These are phyloP conservation scores for Seladonia tumulorum DNA, from an alignment of 2,888 invertebrate species.

Conservation along the genomic window DNA sequence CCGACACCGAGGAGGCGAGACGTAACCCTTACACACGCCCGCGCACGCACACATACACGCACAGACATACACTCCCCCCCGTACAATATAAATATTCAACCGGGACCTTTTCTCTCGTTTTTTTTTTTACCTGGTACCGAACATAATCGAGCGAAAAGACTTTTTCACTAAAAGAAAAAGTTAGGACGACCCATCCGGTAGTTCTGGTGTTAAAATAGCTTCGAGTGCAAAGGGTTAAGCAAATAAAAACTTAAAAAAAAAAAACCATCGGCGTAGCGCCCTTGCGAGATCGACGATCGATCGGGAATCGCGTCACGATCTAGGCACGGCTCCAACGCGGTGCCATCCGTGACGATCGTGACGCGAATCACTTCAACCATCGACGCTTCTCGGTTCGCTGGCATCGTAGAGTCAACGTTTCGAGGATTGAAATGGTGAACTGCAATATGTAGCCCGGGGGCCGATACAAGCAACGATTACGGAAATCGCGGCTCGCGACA, in stretches of 20 bases:
- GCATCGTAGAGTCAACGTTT: not conserved
- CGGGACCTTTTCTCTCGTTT: too few species aligned
- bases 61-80: too few species aligned
- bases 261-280: not conserved
- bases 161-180: too few species aligned
- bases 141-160: too few species aligned
- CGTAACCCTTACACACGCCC: too few species aligned
- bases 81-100: too few species aligned
- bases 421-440: not conserved
- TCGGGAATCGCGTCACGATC: conserved; percentile 51
- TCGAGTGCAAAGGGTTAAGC: too few species aligned
- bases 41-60: too few species aligned
- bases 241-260: too few species aligned
- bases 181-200: too few species aligned
- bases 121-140: too few species aligned
- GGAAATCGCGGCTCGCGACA: not conserved
- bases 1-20: not conserved
- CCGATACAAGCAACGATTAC: not conserved
- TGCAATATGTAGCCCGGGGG: not conserved
- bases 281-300: conserved; percentile 14
- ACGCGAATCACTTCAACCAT: not conserved
- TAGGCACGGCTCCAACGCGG: conserved; percentile 26
- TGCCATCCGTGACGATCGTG: conserved; percentile 32
- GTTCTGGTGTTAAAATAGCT: too few species aligned
- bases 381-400: not conserved